Evolutionary conservation across 2,888 invertebrate genomes (phyloP).

Genomic region (Mesorhabditis sp.): DNA sequence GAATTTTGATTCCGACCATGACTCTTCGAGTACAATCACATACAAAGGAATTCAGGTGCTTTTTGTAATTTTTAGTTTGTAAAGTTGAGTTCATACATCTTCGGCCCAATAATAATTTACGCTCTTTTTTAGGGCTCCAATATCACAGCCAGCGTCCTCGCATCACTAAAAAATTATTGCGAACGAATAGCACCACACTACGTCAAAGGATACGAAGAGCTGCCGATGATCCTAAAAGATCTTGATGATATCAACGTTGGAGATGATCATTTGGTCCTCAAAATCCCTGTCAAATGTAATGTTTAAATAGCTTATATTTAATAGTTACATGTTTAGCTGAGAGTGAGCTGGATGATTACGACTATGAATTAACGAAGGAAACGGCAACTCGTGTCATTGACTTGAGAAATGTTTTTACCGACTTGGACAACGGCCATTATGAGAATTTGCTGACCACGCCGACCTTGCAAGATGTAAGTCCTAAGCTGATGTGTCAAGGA

Average conservation of each 20-base stretch:
- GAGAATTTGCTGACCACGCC: background rate
- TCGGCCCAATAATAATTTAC: background rate
- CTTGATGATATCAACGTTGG: background rate
- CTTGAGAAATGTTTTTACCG: background rate
- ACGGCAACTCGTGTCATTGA: background rate
- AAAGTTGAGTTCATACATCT: background rate
- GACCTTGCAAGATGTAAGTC: background rate
- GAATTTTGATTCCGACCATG: background rate
- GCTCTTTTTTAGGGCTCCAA: background rate
- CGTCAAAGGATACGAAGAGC: background rate
- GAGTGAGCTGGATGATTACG: background rate
- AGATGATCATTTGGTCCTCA: background rate
- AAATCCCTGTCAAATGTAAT: no score
- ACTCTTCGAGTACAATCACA: background rate
- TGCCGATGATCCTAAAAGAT: conserved; percentile 1
- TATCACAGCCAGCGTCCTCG: background rate
- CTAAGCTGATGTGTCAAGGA: background rate
- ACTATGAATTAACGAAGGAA: background rate
- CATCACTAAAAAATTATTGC: background rate
- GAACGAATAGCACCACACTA: background rate
- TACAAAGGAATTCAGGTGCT: background rate
- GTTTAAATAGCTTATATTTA: no score
- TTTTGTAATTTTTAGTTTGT: background rate
- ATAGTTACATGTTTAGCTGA: background rate
- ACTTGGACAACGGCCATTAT: background rate